Evolutionary conservation across 2,113 vertebrate species (phyloP).

Genomic region (Etia nguti): DNA sequence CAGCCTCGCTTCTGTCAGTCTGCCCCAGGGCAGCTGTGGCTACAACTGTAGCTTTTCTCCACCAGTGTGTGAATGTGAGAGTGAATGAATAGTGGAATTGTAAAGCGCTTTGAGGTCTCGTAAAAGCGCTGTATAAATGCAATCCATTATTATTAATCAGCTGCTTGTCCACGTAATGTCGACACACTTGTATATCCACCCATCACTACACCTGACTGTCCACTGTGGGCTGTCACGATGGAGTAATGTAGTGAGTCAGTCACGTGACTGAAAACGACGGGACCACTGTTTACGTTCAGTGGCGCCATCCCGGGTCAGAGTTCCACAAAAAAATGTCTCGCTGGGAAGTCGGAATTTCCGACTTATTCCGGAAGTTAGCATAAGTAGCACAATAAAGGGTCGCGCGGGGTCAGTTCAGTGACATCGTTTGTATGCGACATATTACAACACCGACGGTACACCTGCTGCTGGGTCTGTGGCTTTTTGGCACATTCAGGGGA

Average conservation of each 20-base stretch:
- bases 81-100: too few species aligned
- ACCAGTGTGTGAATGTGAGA: too few species aligned
- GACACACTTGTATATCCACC: neutral
- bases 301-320: neutral
- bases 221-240: neutral
- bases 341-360: neutral
- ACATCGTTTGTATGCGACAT: neutral
- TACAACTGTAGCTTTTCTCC: too few species aligned
- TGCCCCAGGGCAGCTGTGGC: too few species aligned
- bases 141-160: too few species aligned
- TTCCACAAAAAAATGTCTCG: neutral
- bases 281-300: neutral
- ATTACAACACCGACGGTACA: too few species aligned
- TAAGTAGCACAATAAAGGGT: neutral
- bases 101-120: too few species aligned
- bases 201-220: rapidly evolving
- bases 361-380: neutral
- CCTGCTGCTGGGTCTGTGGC: too few species aligned
- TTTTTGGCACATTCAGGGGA: too few species aligned
- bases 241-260: neutral
- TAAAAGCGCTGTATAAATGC: too few species aligned
- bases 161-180: neutral
- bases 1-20: too few species aligned
- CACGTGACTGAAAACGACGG: too few species aligned
- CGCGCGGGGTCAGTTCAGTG: neutral